phyloP scores from a whole-genome alignment of 2,888 invertebrate species.

The Timandra comae region DNA sequence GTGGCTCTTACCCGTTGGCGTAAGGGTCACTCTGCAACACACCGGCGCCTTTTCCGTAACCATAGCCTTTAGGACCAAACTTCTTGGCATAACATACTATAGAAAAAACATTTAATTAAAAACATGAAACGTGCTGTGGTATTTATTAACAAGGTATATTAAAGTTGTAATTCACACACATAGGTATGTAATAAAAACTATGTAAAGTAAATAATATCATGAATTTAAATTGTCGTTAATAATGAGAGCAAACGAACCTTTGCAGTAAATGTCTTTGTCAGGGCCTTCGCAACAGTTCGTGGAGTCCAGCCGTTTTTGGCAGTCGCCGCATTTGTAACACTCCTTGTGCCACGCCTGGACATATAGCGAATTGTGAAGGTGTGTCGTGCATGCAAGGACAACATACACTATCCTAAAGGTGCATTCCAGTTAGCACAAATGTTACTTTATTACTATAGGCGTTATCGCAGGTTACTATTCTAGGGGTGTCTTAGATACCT shows the following conservation, averaged over 20 bases:
- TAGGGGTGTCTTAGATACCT: constrained; percentile 77
- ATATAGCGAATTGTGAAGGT: constrained; percentile 63
- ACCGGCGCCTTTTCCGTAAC: constrained; percentile 97
- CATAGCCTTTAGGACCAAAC: constrained; percentile 98
- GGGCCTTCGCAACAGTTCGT: constrained; percentile 95
- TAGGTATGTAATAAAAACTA: constrained; percentile 12
- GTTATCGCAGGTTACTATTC: constrained; percentile 19
- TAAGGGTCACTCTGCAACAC: constrained; percentile 93
- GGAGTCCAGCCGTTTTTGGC: constrained; percentile 92
- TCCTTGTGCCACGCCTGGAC: constrained; percentile 92
- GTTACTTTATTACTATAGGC: constrained; percentile 33
- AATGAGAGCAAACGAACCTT: constrained; percentile 80
- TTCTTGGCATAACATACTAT: constrained; percentile 97
- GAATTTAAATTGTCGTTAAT: constrained; percentile 11
- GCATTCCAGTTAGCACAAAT: constrained; percentile 57
- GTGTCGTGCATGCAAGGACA: constrained; percentile 50
- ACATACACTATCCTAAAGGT: constrained; percentile 30
- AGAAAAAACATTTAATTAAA: constrained; percentile 56
- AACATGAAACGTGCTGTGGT: constrained; percentile 29
- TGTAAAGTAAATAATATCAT: constrained; percentile 4
- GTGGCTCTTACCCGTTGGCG: constrained; percentile 84
- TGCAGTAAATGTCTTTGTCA: constrained; percentile 97
- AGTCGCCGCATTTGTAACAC: constrained; percentile 94
- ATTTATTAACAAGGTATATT: constrained; percentile 22
- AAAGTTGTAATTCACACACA: constrained; percentile 11